Evolutionary conservation across 2,113 vertebrate genomes (phyloP).

Genomic region (Labeo rohita): DNA sequence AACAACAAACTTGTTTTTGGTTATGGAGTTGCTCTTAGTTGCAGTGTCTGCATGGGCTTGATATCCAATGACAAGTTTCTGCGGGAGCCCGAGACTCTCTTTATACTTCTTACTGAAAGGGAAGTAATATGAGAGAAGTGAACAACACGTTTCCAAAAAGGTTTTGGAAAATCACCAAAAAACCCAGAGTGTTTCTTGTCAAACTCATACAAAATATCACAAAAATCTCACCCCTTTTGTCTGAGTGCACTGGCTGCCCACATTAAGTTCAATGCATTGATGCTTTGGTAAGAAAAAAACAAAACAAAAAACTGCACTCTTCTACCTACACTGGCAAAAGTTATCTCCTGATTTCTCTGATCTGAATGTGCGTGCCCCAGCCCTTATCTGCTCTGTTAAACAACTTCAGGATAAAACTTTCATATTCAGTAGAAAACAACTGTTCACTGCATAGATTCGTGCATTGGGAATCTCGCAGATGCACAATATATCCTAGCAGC

Average conservation of each 20-base stretch:
- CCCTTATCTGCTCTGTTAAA: background rate
- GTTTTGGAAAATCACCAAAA: background rate
- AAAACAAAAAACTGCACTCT: background rate
- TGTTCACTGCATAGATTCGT: background rate
- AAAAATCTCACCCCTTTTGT: background rate
- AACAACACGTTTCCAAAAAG: background rate
- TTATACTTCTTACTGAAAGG: constrained; percentile 80
- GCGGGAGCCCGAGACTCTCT: constrained; percentile 78
- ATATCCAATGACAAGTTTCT: constrained; percentile 83
- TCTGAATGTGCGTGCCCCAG: background rate
- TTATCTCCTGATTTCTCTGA: background rate
- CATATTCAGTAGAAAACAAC: background rate
- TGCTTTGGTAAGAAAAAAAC: background rate
- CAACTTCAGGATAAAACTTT: background rate
- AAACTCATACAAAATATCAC: background rate
- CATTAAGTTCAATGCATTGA: background rate
- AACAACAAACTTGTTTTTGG: constrained; percentile 85
- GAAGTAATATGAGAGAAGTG: background rate
- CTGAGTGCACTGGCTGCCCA: background rate
- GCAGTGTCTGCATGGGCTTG: constrained; percentile 83
- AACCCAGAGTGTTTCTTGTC: background rate
- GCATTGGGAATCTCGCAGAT: constrained; percentile 21
- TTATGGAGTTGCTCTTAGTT: constrained; percentile 81
- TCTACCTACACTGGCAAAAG: background rate
- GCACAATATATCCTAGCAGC: constrained; percentile 60